Conservation (phyloP, 2,888 invertebrate species). For the Rugalucina vietnamica region DNA sequence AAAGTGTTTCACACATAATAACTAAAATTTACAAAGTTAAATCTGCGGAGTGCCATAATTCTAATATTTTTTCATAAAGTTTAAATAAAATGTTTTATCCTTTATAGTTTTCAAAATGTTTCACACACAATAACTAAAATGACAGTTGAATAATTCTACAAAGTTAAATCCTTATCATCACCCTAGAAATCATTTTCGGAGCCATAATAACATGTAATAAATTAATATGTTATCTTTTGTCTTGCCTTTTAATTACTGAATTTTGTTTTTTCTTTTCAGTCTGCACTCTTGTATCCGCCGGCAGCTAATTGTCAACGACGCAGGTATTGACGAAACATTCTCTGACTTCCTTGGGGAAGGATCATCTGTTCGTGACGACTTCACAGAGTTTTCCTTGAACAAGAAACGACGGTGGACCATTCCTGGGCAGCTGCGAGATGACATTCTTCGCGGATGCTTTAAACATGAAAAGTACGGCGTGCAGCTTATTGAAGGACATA, state of each 20-base stretch:
- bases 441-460: slow-evolving; percentile 36
- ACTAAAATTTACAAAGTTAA: too few species aligned
- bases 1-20: too few species aligned
- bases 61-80: too few species aligned
- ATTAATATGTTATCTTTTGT: too few species aligned
- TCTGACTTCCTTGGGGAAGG: neutral
- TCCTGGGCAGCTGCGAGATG: slow-evolving; percentile 63
- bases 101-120: too few species aligned
- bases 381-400: slow-evolving; percentile 67
- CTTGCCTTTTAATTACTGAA: neutral
- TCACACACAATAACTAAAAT: too few species aligned
- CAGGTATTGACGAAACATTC: neutral
- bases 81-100: too few species aligned
- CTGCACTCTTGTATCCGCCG: neutral
- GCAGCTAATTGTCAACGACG: neutral
- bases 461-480: slow-evolving; percentile 53
- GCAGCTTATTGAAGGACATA: slow-evolving; percentile 62
- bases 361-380: neutral
- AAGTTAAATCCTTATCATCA: too few species aligned
- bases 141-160: too few species aligned
- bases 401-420: slow-evolving; percentile 74
- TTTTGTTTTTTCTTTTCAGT: neutral
- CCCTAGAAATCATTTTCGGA: too few species aligned
- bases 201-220: too few species aligned
- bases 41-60: too few species aligned